Base-by-base conservation (phyloP, 1,140 invertebrate genomes). In the Macrostomum lignano region DNA sequence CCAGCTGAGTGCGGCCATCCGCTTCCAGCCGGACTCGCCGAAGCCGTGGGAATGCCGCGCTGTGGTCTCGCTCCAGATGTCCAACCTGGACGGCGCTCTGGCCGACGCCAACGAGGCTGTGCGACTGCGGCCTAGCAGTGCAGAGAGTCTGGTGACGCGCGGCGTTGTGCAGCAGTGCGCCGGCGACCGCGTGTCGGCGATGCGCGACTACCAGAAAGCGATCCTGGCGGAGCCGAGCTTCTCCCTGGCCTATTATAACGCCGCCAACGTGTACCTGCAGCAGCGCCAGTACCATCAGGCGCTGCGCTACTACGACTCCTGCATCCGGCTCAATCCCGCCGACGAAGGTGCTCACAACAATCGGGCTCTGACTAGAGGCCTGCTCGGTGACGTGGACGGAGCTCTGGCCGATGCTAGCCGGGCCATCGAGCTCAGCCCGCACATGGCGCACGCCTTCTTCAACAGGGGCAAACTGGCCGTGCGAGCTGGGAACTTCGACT, bases 111-210 rank as follows among this genome's bases (percentile, higher is more conserved):
- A 43, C 29, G 37, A 42, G 15, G 45, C 51, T 7, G 43, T 58
- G n/a, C 46, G 41, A 21, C 41, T 50, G 1, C 33, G 38, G 7
- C 41, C 49, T 4, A 48, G 47, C 1, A 24, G 17, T n/a, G 52
- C 55, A 2, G 52, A 56, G 34, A 38, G 56, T 10, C 40, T 47
- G 19, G 54, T 48, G 17, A 58, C 56, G 36, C 46, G 55, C 28
- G 55, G 53, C 7, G 55, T 58, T 14, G 48, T 58, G 21, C 41
- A 53, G 30, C 53, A 58, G 52, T 58, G 54, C 39, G 55, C 55
- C 51, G 41, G 47, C 21, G 53, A 55, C 31, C 32, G 42, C 15
- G 44, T 47, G 3, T 51, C 49, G 39, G 53, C 55, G 6, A 54
- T 58, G 53, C 40, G 43, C 21, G 55, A 58, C 33, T 58, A 56